Percentiles rank a stretch among this genome's conserved stretches.
These are phyloP conservation scores for Lymantria monacha DNA, from an alignment of 2,888 invertebrate genomes.

Conservation along the genomic window DNA sequence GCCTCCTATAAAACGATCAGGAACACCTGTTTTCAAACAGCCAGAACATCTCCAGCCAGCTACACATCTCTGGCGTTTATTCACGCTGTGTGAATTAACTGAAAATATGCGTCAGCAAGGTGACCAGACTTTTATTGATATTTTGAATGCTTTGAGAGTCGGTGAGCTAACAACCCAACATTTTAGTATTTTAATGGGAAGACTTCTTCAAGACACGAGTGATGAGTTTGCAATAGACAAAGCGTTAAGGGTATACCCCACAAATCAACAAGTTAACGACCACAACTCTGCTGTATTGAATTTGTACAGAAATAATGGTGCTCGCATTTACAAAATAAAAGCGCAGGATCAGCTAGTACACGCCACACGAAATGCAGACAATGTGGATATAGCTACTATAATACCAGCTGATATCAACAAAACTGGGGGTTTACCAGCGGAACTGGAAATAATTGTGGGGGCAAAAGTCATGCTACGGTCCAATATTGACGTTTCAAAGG, in stretches of 20 bases:
- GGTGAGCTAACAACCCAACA: constrained; percentile 18
- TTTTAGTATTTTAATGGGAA: constrained; percentile 9
- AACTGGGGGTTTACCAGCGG: too few species aligned
- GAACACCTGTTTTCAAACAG: constrained; percentile 14
- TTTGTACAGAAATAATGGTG: background rate
- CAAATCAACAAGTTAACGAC: constrained; percentile 8
- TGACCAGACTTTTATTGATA: constrained; percentile 16
- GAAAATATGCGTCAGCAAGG: constrained; percentile 10
- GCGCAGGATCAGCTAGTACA: background rate
- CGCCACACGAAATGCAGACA: background rate
- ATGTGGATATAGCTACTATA: background rate
- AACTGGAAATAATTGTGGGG: too few species aligned
- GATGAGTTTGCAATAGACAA: constrained; percentile 6
- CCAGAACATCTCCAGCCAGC: constrained; percentile 11
- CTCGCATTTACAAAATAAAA: background rate
- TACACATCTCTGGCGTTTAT: constrained; percentile 17
- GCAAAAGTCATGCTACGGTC: too few species aligned
- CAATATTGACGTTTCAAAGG: too few species aligned
- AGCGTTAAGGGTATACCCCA: constrained; percentile 8
- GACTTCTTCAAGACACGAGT: background rate
- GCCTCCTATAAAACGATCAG: constrained; percentile 13
- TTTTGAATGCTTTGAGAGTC: constrained; percentile 24
- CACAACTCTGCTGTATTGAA: constrained; percentile 2
- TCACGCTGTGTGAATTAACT: constrained; percentile 13
- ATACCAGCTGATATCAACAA: too few species aligned